phyloP scores from a whole-genome alignment of 1,140 invertebrate species.

The Cardiocondyla obscurior region DNA sequence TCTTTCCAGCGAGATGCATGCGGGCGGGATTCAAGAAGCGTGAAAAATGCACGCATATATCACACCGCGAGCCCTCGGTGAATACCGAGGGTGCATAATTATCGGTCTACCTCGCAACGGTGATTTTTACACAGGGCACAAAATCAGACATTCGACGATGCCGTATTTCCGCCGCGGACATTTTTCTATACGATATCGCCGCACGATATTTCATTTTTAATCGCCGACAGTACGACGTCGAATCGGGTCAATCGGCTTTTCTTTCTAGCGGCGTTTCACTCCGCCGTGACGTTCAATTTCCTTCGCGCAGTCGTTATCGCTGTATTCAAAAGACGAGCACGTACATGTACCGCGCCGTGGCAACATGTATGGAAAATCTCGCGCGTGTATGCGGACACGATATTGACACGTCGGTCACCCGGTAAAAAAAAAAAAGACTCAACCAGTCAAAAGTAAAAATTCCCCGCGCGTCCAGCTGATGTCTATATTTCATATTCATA shows the following conservation, averaged over 20 bases:
- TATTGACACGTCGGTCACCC: slow-evolving; percentile 53
- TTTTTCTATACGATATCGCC: slow-evolving; percentile 52
- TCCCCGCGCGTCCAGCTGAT: background rate
- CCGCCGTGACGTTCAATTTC: slow-evolving; percentile 57
- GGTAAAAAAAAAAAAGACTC: slow-evolving; percentile 23
- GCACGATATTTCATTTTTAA: slow-evolving; percentile 56
- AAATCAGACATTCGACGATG: slow-evolving; percentile 34
- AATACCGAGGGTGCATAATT: slow-evolving; percentile 23
- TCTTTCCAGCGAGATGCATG: background rate
- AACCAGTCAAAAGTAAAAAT: slow-evolving; percentile 13
- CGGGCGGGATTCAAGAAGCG: background rate
- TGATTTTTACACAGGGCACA: slow-evolving; percentile 31
- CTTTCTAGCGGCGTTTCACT: slow-evolving; percentile 54
- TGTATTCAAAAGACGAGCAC: slow-evolving; percentile 58
- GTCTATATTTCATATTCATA: background rate
- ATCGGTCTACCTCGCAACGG: background rate
- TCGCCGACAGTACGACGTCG: slow-evolving; percentile 50
- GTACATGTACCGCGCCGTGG: background rate
- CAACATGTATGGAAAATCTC: slow-evolving; percentile 36
- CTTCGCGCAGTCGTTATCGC: slow-evolving; percentile 48
- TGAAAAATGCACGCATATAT: slow-evolving; percentile 12
- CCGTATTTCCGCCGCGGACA: slow-evolving; percentile 47
- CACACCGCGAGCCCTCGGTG: background rate
- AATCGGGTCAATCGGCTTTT: slow-evolving; percentile 59
- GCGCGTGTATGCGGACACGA: slow-evolving; percentile 32